phyloP scores from a whole-genome alignment of 92 coral and sea anemone genomes.

The Anthopleura xanthogrammica region DNA sequence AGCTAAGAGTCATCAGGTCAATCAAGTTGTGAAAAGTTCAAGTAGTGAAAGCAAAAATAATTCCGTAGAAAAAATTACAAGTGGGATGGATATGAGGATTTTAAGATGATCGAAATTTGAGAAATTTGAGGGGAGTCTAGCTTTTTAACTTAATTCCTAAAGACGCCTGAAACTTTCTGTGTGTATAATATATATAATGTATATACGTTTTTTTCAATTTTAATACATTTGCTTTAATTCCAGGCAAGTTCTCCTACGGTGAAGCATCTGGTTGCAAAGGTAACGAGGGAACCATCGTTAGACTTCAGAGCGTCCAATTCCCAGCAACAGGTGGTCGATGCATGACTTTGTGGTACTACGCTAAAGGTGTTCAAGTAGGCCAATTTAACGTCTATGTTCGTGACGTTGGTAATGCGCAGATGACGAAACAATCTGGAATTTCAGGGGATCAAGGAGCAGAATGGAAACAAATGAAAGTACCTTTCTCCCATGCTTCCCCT shows the following conservation, averaged over 20 bases:
- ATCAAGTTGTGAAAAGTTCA: too few relatives aligned
- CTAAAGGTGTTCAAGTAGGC: constrained; percentile 69
- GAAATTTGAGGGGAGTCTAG: too few relatives aligned
- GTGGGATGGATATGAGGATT: too few relatives aligned
- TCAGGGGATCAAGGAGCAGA: constrained; percentile 69
- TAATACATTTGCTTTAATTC: not conserved
- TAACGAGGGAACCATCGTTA: constrained; percentile 43
- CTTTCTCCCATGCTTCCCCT: constrained; percentile 13
- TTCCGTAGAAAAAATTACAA: too few relatives aligned
- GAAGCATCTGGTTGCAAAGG: constrained; percentile 56
- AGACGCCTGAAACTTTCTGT: too few relatives aligned
- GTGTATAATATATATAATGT: too few relatives aligned
- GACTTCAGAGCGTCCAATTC: constrained; percentile 60
- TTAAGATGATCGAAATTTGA: too few relatives aligned
- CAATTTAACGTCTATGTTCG: constrained; percentile 54
- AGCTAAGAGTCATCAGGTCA: too few relatives aligned
- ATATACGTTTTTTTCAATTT: too few relatives aligned
- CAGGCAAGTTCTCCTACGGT: constrained; percentile 56
- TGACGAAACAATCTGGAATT: constrained; percentile 45
- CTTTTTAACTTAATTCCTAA: too few relatives aligned
- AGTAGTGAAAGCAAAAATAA: too few relatives aligned
- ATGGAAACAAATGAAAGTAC: constrained; percentile 59
- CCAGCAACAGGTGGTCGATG: constrained; percentile 61
- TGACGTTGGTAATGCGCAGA: constrained; percentile 12
- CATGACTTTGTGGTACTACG: constrained; percentile 62